Evolutionary conservation across 2,797 vertebrate genomes (phyloP).

Genomic region (Pangasius mekongensis): DNA sequence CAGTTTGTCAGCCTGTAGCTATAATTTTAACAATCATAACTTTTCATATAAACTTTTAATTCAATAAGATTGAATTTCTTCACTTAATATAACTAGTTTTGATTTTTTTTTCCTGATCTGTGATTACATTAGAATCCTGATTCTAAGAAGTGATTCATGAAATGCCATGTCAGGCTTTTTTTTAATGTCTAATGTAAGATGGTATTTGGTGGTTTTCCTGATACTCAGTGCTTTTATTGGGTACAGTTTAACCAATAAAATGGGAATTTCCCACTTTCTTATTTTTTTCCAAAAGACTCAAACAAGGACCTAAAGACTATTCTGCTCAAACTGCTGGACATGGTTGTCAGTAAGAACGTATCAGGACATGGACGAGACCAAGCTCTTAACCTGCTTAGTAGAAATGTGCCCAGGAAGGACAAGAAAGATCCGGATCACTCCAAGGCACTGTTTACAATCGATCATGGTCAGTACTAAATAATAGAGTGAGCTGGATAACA

Average conservation of each 20-base stretch:
- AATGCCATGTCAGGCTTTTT: neutral
- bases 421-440: conserved; percentile 81
- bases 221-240: neutral
- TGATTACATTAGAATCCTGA: neutral
- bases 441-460: conserved; percentile 85
- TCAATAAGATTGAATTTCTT: neutral
- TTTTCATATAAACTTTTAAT: neutral
- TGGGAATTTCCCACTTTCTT: neutral
- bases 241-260: neutral
- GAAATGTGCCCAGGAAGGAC: conserved; percentile 87
- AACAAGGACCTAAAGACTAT: conserved; percentile 89
- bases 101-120: neutral
- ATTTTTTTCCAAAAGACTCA: conserved; percentile 75
- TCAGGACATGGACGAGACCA: conserved; percentile 93
- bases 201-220: neutral
- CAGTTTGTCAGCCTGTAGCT: neutral
- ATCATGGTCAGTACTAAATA: conserved; percentile 80
- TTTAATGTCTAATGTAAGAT: neutral
- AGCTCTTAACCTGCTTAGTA: conserved; percentile 91
- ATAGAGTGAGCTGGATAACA: neutral
- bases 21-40: neutral
- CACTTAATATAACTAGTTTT: neutral
- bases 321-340: conserved; percentile 85
- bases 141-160: neutral
- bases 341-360: conserved; percentile 88